A percentile compares a stretch with the other conserved stretches of the same genome.
Evolutionary conservation across 2,113 vertebrate genomes (phyloP).

Genomic region (Cricetomys ansorgei): DNA sequence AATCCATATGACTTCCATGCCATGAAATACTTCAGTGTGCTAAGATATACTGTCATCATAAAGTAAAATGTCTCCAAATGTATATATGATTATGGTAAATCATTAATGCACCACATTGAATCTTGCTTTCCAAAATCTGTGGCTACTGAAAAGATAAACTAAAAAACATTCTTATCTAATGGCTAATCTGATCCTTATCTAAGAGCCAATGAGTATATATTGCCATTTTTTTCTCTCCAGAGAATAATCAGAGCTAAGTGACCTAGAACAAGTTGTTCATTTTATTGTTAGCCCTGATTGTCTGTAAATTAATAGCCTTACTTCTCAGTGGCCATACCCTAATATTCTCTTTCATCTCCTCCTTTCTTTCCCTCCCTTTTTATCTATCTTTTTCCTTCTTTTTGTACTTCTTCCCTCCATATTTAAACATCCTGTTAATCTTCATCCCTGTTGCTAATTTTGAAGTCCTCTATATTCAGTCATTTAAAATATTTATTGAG

Average conservation of each 20-base stretch:
- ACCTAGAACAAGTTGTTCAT: not conserved
- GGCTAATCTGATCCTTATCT: not conserved
- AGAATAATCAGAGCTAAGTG: not conserved
- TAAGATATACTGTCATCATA: not conserved
- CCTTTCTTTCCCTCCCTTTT: not conserved
- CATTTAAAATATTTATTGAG: not conserved
- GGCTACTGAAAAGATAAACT: not conserved
- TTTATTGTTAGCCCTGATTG: not conserved
- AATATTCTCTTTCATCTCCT: not conserved
- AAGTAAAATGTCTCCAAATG: not conserved
- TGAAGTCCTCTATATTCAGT: not conserved
- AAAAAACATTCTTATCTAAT: not conserved
- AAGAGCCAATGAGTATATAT: not conserved
- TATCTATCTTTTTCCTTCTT: not conserved
- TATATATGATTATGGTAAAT: not conserved
- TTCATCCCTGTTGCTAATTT: not conserved
- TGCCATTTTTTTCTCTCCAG: not conserved
- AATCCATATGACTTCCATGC: not conserved
- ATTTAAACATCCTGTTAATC: not conserved
- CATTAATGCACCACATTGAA: not conserved
- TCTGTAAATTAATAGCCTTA: not conserved
- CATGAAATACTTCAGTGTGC: not conserved
- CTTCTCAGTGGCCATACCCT: too few relatives aligned
- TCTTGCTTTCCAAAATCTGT: not conserved
- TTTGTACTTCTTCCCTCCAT: not conserved